phyloP scores from a whole-genome alignment of 2,113 vertebrate species.

The Vidua macroura region DNA sequence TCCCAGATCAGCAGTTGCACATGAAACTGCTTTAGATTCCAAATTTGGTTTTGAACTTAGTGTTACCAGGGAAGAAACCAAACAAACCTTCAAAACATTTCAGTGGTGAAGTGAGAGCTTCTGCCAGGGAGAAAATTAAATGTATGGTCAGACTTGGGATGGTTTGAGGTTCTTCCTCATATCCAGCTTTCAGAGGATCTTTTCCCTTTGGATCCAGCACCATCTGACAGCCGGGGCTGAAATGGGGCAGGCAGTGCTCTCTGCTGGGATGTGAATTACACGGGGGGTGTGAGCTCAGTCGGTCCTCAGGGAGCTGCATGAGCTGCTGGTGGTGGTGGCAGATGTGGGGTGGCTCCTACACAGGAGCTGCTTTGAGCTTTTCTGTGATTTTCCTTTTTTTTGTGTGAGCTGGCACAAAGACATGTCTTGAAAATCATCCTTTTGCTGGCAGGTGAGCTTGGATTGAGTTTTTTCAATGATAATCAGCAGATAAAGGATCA shows the following conservation, averaged over 20 bases:
- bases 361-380: rapidly evolving
- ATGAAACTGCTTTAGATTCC: background rate
- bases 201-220: background rate
- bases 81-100: background rate
- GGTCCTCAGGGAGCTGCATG: rapidly evolving
- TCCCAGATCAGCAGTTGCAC: background rate
- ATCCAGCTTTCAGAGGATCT: background rate
- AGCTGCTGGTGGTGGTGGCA: background rate
- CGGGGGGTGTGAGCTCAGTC: rapidly evolving
- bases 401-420: background rate
- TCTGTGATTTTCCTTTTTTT: background rate
- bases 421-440: background rate
- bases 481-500: background rate
- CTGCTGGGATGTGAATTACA: background rate
- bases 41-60: background rate
- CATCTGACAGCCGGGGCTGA: background rate
- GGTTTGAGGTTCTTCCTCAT: background rate
- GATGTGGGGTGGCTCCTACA: background rate
- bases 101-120: background rate
- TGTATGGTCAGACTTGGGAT: background rate
- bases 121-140: background rate
- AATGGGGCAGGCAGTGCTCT: background rate
- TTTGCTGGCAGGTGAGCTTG: background rate
- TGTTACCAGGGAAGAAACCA: background rate
- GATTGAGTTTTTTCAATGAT: background rate